A percentile compares a stretch with the other conserved stretches of the same genome.
These are phyloP conservation scores for Dermolepida albohirtum DNA, from an alignment of 2,888 invertebrate species.

Conservation along the genomic window DNA sequence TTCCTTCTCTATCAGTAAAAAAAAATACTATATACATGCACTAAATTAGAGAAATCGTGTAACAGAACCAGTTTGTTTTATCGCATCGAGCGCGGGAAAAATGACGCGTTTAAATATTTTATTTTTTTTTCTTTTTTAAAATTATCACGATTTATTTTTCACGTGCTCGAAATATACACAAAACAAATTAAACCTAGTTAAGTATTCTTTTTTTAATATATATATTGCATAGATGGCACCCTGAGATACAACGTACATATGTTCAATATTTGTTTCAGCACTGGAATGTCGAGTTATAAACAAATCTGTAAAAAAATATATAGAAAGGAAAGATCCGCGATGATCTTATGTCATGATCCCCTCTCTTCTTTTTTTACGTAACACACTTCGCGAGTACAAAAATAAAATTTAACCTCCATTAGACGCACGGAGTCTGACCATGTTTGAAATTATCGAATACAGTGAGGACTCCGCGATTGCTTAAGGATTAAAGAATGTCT, in stretches of 20 bases:
- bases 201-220: conserved; percentile 33
- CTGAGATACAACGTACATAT: conserved; percentile 60
- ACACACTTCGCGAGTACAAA: too few relatives aligned
- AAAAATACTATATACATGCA: conserved; percentile 43
- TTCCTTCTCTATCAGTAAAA: conserved; percentile 35
- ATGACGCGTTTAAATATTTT: conserved; percentile 3
- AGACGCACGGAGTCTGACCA: too few relatives aligned
- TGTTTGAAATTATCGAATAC: too few relatives aligned
- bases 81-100: conserved; percentile 42
- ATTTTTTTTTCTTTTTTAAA: conserved; percentile 1
- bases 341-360: too few relatives aligned
- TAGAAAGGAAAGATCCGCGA: conserved; percentile 6
- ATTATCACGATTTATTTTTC: conserved; percentile 30
- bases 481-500: too few relatives aligned
- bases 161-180: conserved; percentile 38
- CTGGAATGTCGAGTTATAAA: conserved; percentile 54
- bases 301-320: conserved; percentile 18
- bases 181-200: conserved; percentile 35
- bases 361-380: too few relatives aligned
- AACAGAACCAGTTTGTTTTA: conserved; percentile 18
- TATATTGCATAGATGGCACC: conserved; percentile 65
- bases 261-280: conserved; percentile 48
- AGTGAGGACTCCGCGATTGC: too few relatives aligned
- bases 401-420: too few relatives aligned
- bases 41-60: conserved; percentile 21